Base-by-base conservation (phyloP, 2,797 vertebrate species). In the Bufotes viridis region DNA sequence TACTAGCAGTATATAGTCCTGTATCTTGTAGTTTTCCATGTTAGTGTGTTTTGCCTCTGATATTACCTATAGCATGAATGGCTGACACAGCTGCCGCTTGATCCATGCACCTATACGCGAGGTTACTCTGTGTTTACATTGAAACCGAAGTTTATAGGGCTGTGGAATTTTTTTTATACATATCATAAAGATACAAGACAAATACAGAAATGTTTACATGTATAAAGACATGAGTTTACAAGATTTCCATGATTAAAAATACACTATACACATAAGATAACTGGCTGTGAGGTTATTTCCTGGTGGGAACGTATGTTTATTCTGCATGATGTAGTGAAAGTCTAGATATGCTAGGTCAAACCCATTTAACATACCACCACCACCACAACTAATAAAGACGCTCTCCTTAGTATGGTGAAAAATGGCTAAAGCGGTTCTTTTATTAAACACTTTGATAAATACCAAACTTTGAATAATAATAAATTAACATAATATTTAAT, bases 81-180 rank as follows among this genome's bases (percentile, higher is more conserved):
- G 13, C n/a, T 29, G 49, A 20, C 63, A 1, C 13, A 7, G 24
- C 65, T 3, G n/a, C 15, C 70, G 49, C 26, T 55, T 10, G 20
- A 69, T 69, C 24, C 14, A 55, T 53, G 34, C 7, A 13, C 15
- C 49, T 29, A 69, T 82, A 51, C 26, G n/a, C 7, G 5, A 9
- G 12, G 51, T 17, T 72, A 18, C 26, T 55, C 65, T 69, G 14
- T 67, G 79, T 51, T 7, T 81, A 67, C 26, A 58, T 79, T 79
- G 24, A 55, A 53, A 57, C 1, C 34, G 18, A 53, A 13, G 13
- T 72, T 83, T 83, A 84, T 58, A 55, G 65, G 24, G 18, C 12
- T 74, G 53, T 74, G 67, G 69, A 60, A 74, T 74, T 22, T 58
- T 83, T 55, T 29, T 34, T 65, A n/a, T 17, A 72, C 57, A 84